Evolutionary conservation across 2,113 vertebrate genomes (phyloP).

Genomic region (Herpetotheres cachinnans): DNA sequence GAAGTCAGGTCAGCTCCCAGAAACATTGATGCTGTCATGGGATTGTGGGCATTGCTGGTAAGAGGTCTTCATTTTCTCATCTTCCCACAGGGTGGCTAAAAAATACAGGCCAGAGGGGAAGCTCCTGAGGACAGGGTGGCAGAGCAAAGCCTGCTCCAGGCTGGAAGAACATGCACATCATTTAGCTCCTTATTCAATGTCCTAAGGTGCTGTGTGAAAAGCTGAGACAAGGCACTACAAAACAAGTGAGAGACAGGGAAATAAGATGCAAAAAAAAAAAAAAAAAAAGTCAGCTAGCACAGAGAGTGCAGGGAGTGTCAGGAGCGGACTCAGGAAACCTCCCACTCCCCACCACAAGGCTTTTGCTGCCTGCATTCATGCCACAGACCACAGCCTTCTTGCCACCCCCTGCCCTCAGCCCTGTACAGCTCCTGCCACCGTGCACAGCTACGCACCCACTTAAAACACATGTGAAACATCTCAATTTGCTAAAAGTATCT

Average conservation of each 20-base stretch:
- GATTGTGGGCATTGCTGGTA: not conserved
- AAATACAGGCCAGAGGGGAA: not conserved
- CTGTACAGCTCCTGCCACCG: accelerated
- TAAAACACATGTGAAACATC: not conserved
- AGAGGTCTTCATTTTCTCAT: not conserved
- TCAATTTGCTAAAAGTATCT: not conserved
- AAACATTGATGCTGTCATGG: too few species aligned
- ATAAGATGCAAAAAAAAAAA: too few species aligned
- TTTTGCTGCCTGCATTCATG: not conserved
- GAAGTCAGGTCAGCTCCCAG: not conserved
- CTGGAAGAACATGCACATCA: not conserved
- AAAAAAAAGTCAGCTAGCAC: not conserved
- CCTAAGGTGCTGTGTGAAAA: not conserved
- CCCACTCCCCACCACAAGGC: not conserved
- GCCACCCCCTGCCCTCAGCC: not conserved
- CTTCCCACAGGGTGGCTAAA: not conserved
- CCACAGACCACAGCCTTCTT: not conserved
- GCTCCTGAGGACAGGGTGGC: not conserved
- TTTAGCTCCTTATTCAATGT: not conserved
- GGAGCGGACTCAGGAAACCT: not conserved
- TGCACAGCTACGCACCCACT: not conserved
- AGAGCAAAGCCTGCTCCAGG: not conserved
- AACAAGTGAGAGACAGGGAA: not conserved
- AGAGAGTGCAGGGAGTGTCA: not conserved
- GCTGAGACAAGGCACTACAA: accelerated